Evolutionary conservation across 1,140 invertebrate species (phyloP), one percentile per base, ranked within the genome.

Genomic region (Chrysomallon squamiferum): DNA sequence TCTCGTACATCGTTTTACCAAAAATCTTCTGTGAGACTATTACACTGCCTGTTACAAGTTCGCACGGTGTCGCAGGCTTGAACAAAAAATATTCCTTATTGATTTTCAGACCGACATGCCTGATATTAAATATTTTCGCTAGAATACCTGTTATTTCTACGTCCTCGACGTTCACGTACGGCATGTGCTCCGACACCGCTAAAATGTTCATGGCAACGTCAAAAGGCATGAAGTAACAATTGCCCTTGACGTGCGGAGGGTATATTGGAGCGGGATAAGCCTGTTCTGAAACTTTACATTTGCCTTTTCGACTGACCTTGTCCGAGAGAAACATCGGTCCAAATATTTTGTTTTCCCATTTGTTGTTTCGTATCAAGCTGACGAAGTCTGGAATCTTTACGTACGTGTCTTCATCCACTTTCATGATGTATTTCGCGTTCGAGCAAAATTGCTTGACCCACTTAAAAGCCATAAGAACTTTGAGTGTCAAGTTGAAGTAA

Each of bases 401-500:
- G 67, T 86, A 87, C 64, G 85, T 85, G 65, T 88, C 87, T 57
- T 88, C 87, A 65, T 88, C 87, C 13, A 79, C 77, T 71, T 88
- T 88, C 56, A 88, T 68, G 25, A 87, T 62, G 66, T 74, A 85
- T 65, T 58, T 67, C 2, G 91, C 91, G 71, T 87, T 85, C 66
- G 74, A 72, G 78, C 84, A 89, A 83, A 90, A 88, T 79, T 91
- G 89, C 5, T 88, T 87, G 52, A 89, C 88, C 90, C 92, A 95
- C 80, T 93, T 92, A 25, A 94, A 87, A 3, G 89, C 90, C 90
- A 93, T 92, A 3, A 92, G 89, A 82, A 93, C 92, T 81, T 95
- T 95, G 74, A 93, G 93, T 1, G 93, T 94, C 84, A 95, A 88
- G 84, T 95, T 95, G 68, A 89, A 88, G 77, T 95, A 95, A 35